Percentiles rank a stretch among this genome's conserved stretches.
phyloP scores from a whole-genome alignment of 2,797 vertebrate genomes.

The Paratrypauchen microcephalus region DNA sequence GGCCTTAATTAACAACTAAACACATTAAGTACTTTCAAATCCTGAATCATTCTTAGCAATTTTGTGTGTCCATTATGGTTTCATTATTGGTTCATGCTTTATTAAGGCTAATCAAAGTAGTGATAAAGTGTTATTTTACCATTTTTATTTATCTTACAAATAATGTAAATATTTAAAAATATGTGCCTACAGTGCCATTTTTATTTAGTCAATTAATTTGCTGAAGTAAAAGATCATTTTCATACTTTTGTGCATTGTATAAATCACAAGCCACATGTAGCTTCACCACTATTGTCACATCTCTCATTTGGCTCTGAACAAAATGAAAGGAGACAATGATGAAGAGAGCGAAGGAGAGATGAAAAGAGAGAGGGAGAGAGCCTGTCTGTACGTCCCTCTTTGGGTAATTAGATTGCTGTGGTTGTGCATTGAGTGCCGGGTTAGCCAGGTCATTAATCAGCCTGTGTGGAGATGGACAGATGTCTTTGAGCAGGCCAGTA shows the following conservation, averaged over 20 bases:
- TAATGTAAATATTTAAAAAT: no score
- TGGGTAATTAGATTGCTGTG: constrained; percentile 69
- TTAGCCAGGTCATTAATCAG: constrained; percentile 65
- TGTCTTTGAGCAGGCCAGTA: constrained; percentile 45
- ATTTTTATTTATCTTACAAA: no score
- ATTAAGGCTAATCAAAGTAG: no score
- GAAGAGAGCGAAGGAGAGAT: background rate
- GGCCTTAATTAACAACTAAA: no score
- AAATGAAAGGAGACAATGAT: background rate
- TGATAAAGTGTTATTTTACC: no score
- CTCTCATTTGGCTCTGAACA: background rate
- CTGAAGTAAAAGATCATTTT: background rate
- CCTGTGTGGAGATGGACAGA: constrained; percentile 60
- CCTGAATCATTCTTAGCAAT: no score
- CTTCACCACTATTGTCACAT: background rate
- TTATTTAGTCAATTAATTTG: background rate
- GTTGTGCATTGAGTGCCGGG: constrained; percentile 57
- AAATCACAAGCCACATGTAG: background rate
- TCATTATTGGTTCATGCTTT: no score
- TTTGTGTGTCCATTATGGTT: no score
- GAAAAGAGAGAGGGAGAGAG: background rate
- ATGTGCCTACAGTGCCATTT: background rate
- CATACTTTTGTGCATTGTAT: background rate
- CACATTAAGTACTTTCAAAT: no score
- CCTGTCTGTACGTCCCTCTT: constrained; percentile 36